Evolutionary conservation across 2,113 vertebrate genomes (phyloP), one percentile per base, ranked within the genome.

Genomic region (Calidris pugnax): DNA sequence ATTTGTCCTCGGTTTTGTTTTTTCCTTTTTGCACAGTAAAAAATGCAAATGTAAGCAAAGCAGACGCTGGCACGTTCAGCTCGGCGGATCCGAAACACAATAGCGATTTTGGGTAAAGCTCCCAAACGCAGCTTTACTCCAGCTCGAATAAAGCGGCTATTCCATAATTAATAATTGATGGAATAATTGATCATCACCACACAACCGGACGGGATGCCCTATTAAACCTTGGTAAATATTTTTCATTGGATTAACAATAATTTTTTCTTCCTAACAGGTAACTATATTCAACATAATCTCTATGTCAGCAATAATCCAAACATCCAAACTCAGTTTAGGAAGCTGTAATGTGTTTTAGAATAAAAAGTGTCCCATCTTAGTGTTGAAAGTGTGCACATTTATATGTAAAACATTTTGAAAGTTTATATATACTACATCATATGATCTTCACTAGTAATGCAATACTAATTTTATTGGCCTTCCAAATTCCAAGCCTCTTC

Each of bases 1-100:
- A 79, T 96, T 97, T 73, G 30, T 16, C 63, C 90, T 68, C 3
- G 3, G 57, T 8, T 71, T 75, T 72, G 60, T 84, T 74, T 45
- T 69, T 89, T 19, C 89, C 94, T 96, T 95, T 94, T 64, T 89
- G 93, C 97, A 92, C 90, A 78, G 97, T 88, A 89, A 97, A 98
- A 98, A 98, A 98, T 98, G 98, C 98, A 98, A 98, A 98, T 98
- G 96, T 95, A 96, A 97, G 97, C 97, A 97, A 97, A 98, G 97
- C 97, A 97, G 98, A 97, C 7, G 81, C 97, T 97, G 97, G 96
- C 97, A 97, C 88, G 50, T 96, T 97, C 97, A 87, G 91, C 95
- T 76, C 37, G 73, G 96, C 95, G 74, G 60, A 87, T 72, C 94
- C 87, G 9, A 78, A 84, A 64, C 87, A 97, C 96, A 97, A 97